These are phyloP conservation scores for Cacatua alba DNA, from an alignment of 2,113 vertebrate genomes.

Conservation along the genomic window DNA sequence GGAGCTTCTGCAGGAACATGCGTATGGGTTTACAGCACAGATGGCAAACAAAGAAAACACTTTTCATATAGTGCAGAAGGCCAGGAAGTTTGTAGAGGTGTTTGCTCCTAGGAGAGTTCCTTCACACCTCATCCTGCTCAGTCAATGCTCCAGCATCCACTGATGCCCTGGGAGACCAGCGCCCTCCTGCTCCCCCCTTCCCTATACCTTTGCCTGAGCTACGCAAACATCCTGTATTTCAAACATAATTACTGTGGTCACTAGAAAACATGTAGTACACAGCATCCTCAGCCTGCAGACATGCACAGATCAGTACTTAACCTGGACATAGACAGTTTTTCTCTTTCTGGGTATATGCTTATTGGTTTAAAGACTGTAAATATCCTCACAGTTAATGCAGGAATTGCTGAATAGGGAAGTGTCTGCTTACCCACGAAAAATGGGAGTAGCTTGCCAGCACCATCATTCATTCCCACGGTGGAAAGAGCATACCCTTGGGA, in stretches of 20 bases:
- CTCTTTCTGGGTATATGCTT: background rate
- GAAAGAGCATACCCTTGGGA: conserved; percentile 1
- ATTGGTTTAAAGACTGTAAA: background rate
- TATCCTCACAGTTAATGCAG: background rate
- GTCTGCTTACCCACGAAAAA: background rate
- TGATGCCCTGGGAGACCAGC: accelerated
- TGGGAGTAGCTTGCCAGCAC: background rate
- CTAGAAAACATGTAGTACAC: background rate
- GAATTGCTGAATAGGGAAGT: background rate
- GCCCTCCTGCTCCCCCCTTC: background rate
- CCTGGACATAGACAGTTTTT: background rate
- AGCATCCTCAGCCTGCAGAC: background rate
- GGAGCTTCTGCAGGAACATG: background rate
- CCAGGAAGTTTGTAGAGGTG: background rate
- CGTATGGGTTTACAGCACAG: background rate
- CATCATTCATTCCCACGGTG: background rate
- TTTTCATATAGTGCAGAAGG: background rate
- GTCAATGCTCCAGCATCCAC: background rate
- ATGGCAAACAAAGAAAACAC: background rate
- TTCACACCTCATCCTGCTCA: background rate
- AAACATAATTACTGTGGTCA: accelerated
- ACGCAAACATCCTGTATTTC: background rate
- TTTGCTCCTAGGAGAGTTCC: background rate
- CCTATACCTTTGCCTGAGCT: background rate
- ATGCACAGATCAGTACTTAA: background rate